phyloP scores from a whole-genome alignment of 1,140 invertebrate species.

The Rhysida immarginata region DNA sequence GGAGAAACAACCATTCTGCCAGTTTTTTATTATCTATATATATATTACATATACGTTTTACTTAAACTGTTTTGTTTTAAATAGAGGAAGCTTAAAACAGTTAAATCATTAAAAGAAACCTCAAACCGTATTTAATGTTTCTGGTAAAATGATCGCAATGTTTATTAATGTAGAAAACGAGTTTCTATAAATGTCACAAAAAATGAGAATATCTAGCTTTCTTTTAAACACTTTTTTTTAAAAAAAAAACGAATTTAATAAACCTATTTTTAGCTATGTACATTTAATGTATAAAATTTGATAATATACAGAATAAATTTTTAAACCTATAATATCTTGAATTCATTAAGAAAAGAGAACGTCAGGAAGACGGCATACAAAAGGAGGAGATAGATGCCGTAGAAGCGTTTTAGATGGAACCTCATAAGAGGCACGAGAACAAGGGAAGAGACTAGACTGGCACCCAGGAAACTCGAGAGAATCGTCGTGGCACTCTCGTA shows the following conservation, averaged over 20 bases:
- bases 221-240: neutral
- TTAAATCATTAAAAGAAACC: too few relatives aligned
- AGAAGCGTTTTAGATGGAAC: constrained; percentile 28
- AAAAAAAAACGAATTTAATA: neutral
- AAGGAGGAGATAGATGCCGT: constrained; percentile 29
- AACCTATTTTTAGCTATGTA: neutral
- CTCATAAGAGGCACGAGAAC: constrained; percentile 22
- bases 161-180: too few relatives aligned
- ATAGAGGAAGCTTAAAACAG: too few relatives aligned
- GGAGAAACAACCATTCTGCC: too few relatives aligned
- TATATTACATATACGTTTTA: too few relatives aligned
- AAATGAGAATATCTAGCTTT: neutral
- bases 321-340: neutral
- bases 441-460: constrained; percentile 31
- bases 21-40: too few relatives aligned
- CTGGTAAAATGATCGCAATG: too few relatives aligned
- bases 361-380: constrained; percentile 33
- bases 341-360: constrained; percentile 28
- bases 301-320: too few relatives aligned
- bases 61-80: too few relatives aligned
- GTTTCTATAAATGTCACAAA: neutral
- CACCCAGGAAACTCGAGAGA: constrained; percentile 28
- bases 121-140: too few relatives aligned
- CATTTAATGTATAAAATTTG: neutral
- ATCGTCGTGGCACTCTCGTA: constrained; percentile 28